Evolutionary conservation across 2,797 vertebrate genomes (phyloP).

Genomic region (Hippoglossus hippoglossus): DNA sequence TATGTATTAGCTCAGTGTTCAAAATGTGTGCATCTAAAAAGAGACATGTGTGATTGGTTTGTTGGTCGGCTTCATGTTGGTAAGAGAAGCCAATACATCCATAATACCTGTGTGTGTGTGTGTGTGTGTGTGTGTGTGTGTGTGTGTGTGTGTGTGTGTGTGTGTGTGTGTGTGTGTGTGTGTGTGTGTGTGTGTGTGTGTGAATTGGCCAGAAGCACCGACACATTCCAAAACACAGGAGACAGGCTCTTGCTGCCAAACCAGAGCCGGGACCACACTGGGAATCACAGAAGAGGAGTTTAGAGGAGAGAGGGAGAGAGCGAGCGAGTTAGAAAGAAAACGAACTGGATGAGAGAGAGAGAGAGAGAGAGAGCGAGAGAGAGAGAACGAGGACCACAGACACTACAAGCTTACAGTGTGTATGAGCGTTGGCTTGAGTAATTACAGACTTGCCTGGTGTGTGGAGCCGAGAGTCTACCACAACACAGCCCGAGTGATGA

Average conservation of each 20-base stretch:
- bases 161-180: slow-evolving; percentile 21
- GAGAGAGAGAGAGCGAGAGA: slow-evolving; percentile 13
- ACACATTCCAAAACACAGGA: slow-evolving; percentile 74
- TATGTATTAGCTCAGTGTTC: slow-evolving; percentile 45
- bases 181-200: slow-evolving; percentile 26
- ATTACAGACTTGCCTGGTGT: slow-evolving; percentile 82
- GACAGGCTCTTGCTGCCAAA: slow-evolving; percentile 73
- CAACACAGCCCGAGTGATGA: slow-evolving; percentile 82
- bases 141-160: slow-evolving; percentile 22
- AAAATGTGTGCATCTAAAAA: slow-evolving; percentile 45
- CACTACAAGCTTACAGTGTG: slow-evolving; percentile 71
- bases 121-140: slow-evolving; percentile 15
- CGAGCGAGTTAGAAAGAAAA: slow-evolving; percentile 7
- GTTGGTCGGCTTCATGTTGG: slow-evolving; percentile 33
- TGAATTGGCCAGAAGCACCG: slow-evolving; percentile 51
- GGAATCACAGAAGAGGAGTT: slow-evolving; percentile 73
- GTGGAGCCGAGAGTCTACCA: slow-evolving; percentile 85
- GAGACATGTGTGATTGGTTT: slow-evolving; percentile 44
- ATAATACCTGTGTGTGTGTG: slow-evolving; percentile 28
- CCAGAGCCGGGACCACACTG: slow-evolving; percentile 72
- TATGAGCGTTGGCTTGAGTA: slow-evolving; percentile 75
- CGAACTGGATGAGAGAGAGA: slow-evolving; percentile 3
- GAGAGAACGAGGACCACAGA: slow-evolving; percentile 60
- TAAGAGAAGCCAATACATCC: slow-evolving; percentile 30
- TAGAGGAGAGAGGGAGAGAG: slow-evolving; percentile 34